These are phyloP conservation scores for Serrognathus titanus DNA, from an alignment of 2,888 invertebrate species.

Conservation along the genomic window DNA sequence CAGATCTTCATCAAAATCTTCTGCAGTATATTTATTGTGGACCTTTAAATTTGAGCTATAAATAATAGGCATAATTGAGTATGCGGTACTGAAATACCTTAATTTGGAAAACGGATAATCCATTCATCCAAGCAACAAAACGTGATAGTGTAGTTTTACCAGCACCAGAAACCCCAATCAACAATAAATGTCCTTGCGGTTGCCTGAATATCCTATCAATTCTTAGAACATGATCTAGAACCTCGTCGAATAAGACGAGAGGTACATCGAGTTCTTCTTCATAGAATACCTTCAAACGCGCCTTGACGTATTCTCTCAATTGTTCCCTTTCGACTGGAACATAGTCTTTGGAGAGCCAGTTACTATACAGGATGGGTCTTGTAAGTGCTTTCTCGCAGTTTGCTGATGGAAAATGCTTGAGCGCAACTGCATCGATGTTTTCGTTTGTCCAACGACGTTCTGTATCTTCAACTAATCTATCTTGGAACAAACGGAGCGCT, in stretches of 20 bases:
- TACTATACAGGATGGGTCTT: constrained; percentile 95
- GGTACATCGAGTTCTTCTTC: constrained; percentile 99
- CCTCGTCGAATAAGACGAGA: constrained; percentile 97
- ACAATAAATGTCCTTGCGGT: constrained; percentile 94
- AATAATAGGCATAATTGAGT: not conserved
- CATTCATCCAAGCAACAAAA: constrained; percentile 99
- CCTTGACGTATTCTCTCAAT: constrained; percentile 93
- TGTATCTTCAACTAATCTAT: constrained; percentile 87
- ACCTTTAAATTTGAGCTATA: constrained; percentile 55
- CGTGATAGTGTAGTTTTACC: constrained; percentile 98
- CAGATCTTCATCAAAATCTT: constrained; percentile 98
- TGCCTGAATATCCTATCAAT: constrained; percentile 99
- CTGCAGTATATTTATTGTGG: constrained; percentile 98
- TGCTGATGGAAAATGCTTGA: constrained; percentile 84
- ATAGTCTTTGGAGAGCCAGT: constrained; percentile 99
- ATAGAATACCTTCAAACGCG: constrained; percentile 96
- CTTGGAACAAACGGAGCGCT: constrained; percentile 95
- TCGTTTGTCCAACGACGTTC: constrained; percentile 98
- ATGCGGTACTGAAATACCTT: constrained; percentile 59
- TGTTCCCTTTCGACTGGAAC: constrained; percentile 94
- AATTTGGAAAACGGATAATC: constrained; percentile 97
- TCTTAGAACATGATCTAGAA: constrained; percentile 96
- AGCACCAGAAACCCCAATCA: constrained; percentile 98
- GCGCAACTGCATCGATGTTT: constrained; percentile 88
- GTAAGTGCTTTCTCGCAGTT: constrained; percentile 73